Percentiles rank a stretch among this genome's conserved stretches.
phyloP scores from a whole-genome alignment of 2,797 vertebrate species.

The Fringilla coelebs region DNA sequence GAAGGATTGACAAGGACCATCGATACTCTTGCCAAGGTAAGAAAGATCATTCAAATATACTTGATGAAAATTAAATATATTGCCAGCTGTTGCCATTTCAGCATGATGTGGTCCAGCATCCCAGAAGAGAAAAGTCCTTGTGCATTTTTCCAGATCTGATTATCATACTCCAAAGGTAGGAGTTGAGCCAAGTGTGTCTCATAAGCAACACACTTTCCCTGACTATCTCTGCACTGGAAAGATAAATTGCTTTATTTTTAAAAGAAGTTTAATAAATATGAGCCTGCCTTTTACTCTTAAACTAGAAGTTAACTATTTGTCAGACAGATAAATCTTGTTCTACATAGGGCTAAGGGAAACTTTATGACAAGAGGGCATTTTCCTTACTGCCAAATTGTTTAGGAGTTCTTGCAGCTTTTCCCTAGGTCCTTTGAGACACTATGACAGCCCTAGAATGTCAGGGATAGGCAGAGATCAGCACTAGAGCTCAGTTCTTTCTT shows the following conservation, averaged over 20 bases:
- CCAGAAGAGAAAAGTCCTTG: conserved; percentile 18
- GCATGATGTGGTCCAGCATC: not conserved
- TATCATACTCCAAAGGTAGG: not conserved
- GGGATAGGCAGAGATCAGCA: not conserved
- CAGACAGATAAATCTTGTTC: not conserved
- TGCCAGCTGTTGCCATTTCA: conserved; percentile 7
- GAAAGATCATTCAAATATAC: conserved; percentile 23
- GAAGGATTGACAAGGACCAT: not conserved
- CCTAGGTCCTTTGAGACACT: not conserved
- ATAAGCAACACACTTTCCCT: not conserved
- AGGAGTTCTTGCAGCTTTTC: not conserved
- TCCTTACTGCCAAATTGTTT: not conserved
- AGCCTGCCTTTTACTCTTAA: not conserved
- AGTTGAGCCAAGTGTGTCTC: not conserved
- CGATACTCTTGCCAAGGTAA: not conserved
- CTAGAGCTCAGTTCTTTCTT: not conserved
- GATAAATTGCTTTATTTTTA: not conserved
- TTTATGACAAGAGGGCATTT: not conserved
- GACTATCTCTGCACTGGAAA: not conserved
- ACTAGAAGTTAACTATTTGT: not conserved
- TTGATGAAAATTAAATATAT: conserved; percentile 31
- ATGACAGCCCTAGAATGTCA: not conserved
- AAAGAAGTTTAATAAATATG: not conserved
- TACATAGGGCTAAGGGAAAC: not conserved
- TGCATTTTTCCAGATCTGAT: conserved; percentile 22